Base-by-base conservation (phyloP, 1,140 invertebrate species). In the Heliothis subflexa region DNA sequence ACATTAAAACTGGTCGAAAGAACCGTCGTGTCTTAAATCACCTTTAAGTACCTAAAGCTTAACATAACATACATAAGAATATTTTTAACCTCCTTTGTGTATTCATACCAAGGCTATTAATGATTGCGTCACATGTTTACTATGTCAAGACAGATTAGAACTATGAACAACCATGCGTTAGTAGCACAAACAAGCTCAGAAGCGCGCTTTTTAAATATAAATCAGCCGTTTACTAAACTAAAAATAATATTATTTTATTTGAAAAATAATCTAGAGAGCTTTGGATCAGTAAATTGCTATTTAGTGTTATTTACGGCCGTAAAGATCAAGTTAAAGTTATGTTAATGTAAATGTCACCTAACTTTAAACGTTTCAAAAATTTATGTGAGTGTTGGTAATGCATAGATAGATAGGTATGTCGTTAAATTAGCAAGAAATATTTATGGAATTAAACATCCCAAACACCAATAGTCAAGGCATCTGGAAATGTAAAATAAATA, bases 121-220 rank as follows among this genome's bases (percentile, higher is more conserved):
- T 66, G 21, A 50, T 77, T 81, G 50, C 73, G 70, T 62, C 79
- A 83, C 40, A 16, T 81, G 70, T 81, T 83, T 83, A 79, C 74
- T 79, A 80, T 81, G 82, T 73, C 49, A 81, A 45, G 45, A 73
- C 10, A 73, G 57, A 79, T 83, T 83, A 78, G 66, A 74, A 77
- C 77, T 78, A 72, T 12, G 25, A 13, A 25, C 12, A 21, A 55
- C 52, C 59, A 47, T 16, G 49, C 54, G 25, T 50, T 57, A 14
- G 5, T 33, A 47, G 40, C 21, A 74, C 33, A 77, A 66, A 62
- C 52, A 11, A 3, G 55, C 72, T 76, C 21, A 50, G 55, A 66
- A 52, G 71, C 52, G 71, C 59, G n/a, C 72, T 54, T 62, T 71
- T 57, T 45, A 68, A 77, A 77, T 75, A 16, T 21, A 45, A 68